Evolutionary conservation across 2,888 invertebrate genomes (phyloP).

Genomic region (Colostygia pectinataria): DNA sequence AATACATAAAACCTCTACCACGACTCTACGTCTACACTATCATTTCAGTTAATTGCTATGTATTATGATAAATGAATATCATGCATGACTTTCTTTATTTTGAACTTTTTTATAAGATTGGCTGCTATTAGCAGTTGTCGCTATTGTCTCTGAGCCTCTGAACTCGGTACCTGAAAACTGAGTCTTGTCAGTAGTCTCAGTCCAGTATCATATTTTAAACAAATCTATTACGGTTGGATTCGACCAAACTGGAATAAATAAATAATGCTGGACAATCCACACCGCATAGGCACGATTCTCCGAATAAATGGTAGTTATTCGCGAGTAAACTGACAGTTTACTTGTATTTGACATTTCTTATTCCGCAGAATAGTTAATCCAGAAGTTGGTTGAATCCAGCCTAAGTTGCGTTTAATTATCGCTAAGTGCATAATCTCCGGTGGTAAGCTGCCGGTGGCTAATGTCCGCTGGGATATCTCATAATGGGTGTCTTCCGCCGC

Average conservation of each 20-base stretch:
- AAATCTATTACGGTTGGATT: neutral
- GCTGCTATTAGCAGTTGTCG: too few species aligned
- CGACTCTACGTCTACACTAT: slow-evolving; percentile 15
- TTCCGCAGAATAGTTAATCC: too few species aligned
- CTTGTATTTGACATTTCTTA: too few species aligned
- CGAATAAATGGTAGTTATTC: too few species aligned
- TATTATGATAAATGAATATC: slow-evolving; percentile 27
- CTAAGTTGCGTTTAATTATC: slow-evolving; percentile 18
- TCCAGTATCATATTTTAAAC: neutral
- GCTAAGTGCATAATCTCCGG: slow-evolving; percentile 16
- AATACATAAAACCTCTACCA: slow-evolving; percentile 19
- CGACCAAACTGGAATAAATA: too few species aligned
- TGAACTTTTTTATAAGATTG: neutral
- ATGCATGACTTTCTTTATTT: slow-evolving; percentile 2
- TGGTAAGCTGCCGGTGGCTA: slow-evolving; percentile 31
- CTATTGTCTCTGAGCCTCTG: too few species aligned
- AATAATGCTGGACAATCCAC: too few species aligned
- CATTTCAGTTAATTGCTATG: slow-evolving; percentile 23
- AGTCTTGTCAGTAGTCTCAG: too few species aligned
- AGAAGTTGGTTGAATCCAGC: too few species aligned
- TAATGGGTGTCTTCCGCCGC: slow-evolving; percentile 61
- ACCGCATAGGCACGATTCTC: too few species aligned
- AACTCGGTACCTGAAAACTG: too few species aligned
- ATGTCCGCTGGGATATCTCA: slow-evolving; percentile 47
- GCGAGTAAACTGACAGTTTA: too few species aligned